Conservation (phyloP, 1,140 invertebrate species). For the Polyergus mexicanus region DNA sequence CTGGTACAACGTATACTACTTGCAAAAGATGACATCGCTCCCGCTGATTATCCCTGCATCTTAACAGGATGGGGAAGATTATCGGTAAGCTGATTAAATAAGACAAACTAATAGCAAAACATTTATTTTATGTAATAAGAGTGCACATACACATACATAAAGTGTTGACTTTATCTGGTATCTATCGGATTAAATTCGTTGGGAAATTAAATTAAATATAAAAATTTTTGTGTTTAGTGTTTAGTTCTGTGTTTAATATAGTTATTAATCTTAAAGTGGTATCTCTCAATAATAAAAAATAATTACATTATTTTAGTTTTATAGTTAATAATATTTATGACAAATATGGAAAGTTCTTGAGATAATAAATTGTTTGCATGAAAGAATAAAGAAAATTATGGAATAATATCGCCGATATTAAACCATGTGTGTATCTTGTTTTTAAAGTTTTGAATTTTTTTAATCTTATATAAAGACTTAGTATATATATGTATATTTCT, state of each 20-base stretch:
- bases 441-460: not conserved
- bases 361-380: not conserved
- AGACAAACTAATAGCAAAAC: not conserved
- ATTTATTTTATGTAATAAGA: constrained; percentile 2
- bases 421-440: not conserved
- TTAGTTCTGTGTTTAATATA: not conserved
- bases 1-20: constrained; percentile 78
- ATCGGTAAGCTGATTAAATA: constrained; percentile 69
- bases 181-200: not conserved
- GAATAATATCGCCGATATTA: not conserved
- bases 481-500: not conserved
- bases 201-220: not conserved
- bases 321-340: not conserved
- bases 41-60: constrained; percentile 47
- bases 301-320: not conserved
- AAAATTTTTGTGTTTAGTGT: not conserved
- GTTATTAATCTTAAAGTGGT: not conserved
- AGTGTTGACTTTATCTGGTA: not conserved
- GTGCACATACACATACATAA: too few species aligned
- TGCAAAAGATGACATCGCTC: constrained; percentile 46
- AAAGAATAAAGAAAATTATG: not conserved
- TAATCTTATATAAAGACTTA: not conserved
- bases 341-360: not conserved
- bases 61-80: constrained; percentile 87
- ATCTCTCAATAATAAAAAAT: constrained; percentile 4